These are phyloP conservation scores for Ateles fusciceps DNA, from an alignment of 2,797 vertebrate species.

Conservation along the genomic window DNA sequence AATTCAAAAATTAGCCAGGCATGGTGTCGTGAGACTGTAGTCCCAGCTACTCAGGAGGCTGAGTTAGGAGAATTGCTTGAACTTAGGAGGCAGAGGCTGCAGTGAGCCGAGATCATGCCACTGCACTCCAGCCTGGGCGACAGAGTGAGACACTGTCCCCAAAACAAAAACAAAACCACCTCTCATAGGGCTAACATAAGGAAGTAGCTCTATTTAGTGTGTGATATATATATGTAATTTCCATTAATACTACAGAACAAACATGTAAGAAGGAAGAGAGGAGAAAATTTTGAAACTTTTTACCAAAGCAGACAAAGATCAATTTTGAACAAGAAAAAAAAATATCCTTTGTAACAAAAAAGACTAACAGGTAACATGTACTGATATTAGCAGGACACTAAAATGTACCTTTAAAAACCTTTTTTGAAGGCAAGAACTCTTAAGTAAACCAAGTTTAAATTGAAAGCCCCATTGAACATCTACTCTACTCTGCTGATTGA, in stretches of 20 bases:
- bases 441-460: slow-evolving; percentile 39
- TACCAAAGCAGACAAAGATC: neutral
- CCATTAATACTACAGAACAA: neutral
- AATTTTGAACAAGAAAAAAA: slow-evolving; percentile 58
- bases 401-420: slow-evolving; percentile 37
- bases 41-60: neutral
- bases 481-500: neutral
- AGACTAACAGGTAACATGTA: neutral
- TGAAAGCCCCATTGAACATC: slow-evolving; percentile 49
- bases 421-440: slow-evolving; percentile 39
- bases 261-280: neutral
- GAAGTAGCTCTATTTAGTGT: neutral
- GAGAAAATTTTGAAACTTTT: slow-evolving; percentile 9
- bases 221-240: neutral
- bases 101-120: neutral
- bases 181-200: neutral
- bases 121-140: neutral
- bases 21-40: no score
- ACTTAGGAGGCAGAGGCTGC: neutral
- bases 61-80: neutral
- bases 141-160: neutral
- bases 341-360: neutral
- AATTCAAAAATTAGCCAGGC: neutral
- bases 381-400: neutral
- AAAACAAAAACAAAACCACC: neutral